These are phyloP conservation scores for Bombus pascuorum DNA, from an alignment of 1,140 invertebrate species.

Conservation along the genomic window DNA sequence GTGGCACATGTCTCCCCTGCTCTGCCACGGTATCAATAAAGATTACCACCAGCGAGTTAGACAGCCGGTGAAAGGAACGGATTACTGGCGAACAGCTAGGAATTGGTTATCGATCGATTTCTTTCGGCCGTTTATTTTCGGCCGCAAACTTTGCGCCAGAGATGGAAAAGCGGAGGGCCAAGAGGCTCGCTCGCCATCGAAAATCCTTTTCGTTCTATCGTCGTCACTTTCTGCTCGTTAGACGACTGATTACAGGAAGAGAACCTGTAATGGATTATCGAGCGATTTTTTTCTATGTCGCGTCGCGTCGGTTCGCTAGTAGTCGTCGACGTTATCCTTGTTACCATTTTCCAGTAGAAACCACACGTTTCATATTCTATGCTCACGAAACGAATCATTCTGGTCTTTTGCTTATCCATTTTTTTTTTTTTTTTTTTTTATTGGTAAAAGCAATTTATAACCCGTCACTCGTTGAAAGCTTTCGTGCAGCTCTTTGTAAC, in stretches of 20 bases:
- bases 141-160: neutral
- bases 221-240: neutral
- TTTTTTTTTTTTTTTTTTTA: too few relatives aligned
- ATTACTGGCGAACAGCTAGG: slow-evolving; percentile 17
- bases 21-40: slow-evolving; percentile 1
- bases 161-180: neutral
- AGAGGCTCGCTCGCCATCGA: neutral
- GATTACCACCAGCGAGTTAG: slow-evolving; percentile 14
- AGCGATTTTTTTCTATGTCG: neutral
- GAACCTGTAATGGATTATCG: slow-evolving; percentile 24
- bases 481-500: too few relatives aligned
- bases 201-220: neutral
- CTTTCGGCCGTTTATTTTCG: slow-evolving; percentile 13
- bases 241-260: neutral
- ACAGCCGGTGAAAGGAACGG: neutral
- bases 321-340: neutral
- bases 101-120: slow-evolving; percentile 58
- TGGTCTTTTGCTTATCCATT: too few relatives aligned
- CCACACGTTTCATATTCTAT: too few relatives aligned
- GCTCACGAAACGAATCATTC: too few relatives aligned
- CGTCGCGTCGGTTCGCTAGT: neutral
- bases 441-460: too few relatives aligned
- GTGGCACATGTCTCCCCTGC: neutral
- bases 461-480: too few relatives aligned
- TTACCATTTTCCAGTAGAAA: too few relatives aligned